phyloP scores from a whole-genome alignment of 2,113 vertebrate genomes.

The Cephalophus harveyi region DNA sequence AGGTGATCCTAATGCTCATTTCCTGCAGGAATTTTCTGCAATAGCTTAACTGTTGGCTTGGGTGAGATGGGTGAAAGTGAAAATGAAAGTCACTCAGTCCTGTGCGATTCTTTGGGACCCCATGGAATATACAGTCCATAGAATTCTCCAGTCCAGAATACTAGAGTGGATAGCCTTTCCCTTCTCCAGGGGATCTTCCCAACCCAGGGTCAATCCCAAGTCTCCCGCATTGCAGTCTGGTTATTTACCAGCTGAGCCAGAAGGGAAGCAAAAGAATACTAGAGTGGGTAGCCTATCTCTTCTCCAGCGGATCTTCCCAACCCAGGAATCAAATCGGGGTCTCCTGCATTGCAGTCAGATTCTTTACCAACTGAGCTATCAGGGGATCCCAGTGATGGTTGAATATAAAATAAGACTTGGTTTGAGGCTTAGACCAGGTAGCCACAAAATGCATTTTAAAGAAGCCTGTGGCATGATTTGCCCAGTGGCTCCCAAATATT shows the following conservation, averaged over 20 bases:
- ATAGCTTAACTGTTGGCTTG: neutral
- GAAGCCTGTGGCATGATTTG: neutral
- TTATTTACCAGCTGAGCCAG: neutral
- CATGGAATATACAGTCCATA: neutral
- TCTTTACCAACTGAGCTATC: neutral
- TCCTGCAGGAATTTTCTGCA: neutral
- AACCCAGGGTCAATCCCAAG: neutral
- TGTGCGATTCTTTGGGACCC: neutral
- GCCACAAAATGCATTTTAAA: neutral
- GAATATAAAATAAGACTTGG: neutral
- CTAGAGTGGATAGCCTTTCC: neutral
- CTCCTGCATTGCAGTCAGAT: neutral
- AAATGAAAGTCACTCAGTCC: neutral
- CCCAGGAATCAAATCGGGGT: neutral
- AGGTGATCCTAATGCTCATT: neutral
- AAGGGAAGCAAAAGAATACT: neutral
- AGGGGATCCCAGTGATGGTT: neutral
- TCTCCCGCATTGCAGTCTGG: neutral
- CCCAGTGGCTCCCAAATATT: neutral
- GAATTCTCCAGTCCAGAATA: neutral
- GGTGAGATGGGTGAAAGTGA: neutral
- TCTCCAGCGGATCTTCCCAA: neutral
- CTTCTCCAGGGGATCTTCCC: neutral
- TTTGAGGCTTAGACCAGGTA: neutral
- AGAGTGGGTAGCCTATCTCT: neutral